Conservation (phyloP, 1,140 invertebrate genomes). For the Temnothorax nylanderi region DNA sequence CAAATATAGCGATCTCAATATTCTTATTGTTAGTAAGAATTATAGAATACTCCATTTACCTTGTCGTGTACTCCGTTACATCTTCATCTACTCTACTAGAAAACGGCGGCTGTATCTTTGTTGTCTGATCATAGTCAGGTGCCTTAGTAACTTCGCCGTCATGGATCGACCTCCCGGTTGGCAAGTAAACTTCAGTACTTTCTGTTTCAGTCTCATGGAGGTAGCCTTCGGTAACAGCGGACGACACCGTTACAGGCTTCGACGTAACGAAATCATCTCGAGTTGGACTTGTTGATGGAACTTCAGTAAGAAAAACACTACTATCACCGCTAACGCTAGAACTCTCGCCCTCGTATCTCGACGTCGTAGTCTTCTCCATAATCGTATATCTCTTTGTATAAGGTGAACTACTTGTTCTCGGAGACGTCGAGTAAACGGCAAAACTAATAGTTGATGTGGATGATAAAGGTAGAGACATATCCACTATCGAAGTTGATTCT, state of each 20-base stretch:
- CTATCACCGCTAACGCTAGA: constrained; percentile 13
- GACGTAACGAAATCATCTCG: constrained; percentile 15
- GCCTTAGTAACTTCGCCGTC: constrained; percentile 35
- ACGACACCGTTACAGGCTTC: constrained; percentile 26
- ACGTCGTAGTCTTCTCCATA: constrained; percentile 44
- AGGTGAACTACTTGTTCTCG: not conserved
- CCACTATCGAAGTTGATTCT: constrained; percentile 20
- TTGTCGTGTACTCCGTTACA: constrained; percentile 20
- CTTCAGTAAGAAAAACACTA: constrained; percentile 25
- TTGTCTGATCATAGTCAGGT: not conserved
- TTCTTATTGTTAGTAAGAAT: not conserved
- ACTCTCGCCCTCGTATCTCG: not conserved
- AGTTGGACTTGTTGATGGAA: constrained; percentile 7
- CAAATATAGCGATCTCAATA: not conserved
- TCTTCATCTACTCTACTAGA: constrained; percentile 9
- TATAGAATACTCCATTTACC: not conserved
- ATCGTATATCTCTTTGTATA: constrained; percentile 60
- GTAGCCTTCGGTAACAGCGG: constrained; percentile 8
- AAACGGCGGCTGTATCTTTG: not conserved
- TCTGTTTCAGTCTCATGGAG: not conserved
- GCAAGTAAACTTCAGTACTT: constrained; percentile 16
- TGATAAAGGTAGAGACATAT: constrained; percentile 9
- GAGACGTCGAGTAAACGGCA: constrained; percentile 28
- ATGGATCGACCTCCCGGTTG: constrained; percentile 37
- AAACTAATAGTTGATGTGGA: not conserved